Conservation (phyloP, 1,140 invertebrate species). For the Melitaea cinxia region DNA sequence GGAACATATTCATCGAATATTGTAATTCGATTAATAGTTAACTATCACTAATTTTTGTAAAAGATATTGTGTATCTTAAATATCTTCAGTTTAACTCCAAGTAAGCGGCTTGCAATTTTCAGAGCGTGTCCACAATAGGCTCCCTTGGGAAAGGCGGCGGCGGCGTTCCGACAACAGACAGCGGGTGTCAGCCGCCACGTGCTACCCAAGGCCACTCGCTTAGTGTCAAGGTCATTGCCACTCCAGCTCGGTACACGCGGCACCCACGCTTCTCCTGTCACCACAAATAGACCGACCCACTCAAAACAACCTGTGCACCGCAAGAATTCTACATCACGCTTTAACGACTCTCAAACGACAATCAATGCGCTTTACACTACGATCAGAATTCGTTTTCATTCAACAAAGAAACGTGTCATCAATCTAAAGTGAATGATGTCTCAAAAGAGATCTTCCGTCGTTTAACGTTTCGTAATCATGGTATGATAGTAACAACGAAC, state of each 20-base stretch:
- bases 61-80: no score
- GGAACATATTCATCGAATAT: no score
- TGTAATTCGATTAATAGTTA: no score
- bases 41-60: no score
- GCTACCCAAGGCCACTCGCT: conserved; percentile 81
- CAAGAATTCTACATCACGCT: conserved; percentile 52
- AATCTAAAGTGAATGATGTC: background rate
- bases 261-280: conserved; percentile 79
- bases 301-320: conserved; percentile 62
- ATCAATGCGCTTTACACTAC: conserved; percentile 24
- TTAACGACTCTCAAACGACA: conserved; percentile 17
- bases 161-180: conserved; percentile 81
- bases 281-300: conserved; percentile 79
- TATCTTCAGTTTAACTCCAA: background rate
- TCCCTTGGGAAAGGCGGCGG: conserved; percentile 79
- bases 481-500: no score
- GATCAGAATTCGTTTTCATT: conserved; percentile 36
- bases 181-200: conserved; percentile 81
- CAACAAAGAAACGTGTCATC: background rate
- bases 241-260: conserved; percentile 77
- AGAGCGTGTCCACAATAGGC: conserved; percentile 70
- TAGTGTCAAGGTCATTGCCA: conserved; percentile 82
- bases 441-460: background rate
- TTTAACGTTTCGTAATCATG: background rate
- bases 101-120: conserved; percentile 33